A percentile compares a stretch with the other conserved stretches of the same genome.
Conservation (phyloP, 1,140 invertebrate genomes). For the Drosophila parabipectinata region DNA sequence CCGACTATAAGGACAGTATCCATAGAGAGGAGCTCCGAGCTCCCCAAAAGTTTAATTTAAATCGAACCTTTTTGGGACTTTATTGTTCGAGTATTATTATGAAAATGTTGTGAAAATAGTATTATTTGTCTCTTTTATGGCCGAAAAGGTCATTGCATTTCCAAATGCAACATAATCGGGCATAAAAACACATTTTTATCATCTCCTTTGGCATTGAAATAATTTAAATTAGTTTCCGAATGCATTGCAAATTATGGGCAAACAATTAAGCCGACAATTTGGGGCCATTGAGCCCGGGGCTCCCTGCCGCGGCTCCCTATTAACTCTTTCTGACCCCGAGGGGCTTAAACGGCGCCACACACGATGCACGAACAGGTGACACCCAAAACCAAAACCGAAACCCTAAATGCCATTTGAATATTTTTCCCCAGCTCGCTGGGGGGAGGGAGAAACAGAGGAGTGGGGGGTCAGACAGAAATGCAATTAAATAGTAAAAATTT, state of each 20-base stretch:
- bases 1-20: no score
- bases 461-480: slow-evolving; percentile 14
- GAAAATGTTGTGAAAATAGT: neutral
- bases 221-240: slow-evolving; percentile 49
- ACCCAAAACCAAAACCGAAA: neutral
- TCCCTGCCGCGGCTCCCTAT: slow-evolving; percentile 3
- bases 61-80: no score
- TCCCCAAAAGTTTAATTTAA: no score
- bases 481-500: slow-evolving; percentile 62
- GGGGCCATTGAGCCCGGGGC: slow-evolving; percentile 9
- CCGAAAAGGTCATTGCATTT: slow-evolving; percentile 29
- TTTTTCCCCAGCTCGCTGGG: slow-evolving; percentile 8
- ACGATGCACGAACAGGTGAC: slow-evolving; percentile 1
- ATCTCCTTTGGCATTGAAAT: slow-evolving; percentile 47
- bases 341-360: slow-evolving; percentile 39
- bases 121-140: neutral
- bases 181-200: slow-evolving; percentile 17
- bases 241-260: slow-evolving; percentile 48
- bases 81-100: neutral
- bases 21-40: no score
- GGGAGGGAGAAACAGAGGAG: no score
- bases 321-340: slow-evolving; percentile 35
- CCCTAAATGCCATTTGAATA: slow-evolving; percentile 53
- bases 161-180: slow-evolving; percentile 36
- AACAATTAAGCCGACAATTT: slow-evolving; percentile 48